phyloP scores from a whole-genome alignment of 2,888 invertebrate genomes.

The Orthosia gothica region DNA sequence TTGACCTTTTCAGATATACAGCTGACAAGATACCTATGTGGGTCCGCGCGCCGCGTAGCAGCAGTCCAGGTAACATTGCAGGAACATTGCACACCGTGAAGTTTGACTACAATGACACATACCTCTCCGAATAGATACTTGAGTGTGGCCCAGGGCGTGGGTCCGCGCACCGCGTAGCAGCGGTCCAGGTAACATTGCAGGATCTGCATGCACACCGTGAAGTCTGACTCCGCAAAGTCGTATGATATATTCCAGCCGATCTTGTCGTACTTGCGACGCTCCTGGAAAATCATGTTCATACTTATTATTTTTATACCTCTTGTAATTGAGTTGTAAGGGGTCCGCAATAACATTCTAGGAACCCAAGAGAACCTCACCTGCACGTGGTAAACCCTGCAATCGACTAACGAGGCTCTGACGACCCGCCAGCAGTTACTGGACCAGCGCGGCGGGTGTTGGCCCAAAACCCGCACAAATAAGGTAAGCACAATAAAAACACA shows the following conservation, averaged over 20 bases:
- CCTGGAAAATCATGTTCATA: constrained; percentile 86
- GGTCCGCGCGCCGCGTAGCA: constrained; percentile 91
- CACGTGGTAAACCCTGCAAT: not conserved
- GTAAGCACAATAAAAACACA: no score
- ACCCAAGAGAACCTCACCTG: not conserved
- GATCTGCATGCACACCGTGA: constrained; percentile 96
- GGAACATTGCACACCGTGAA: constrained; percentile 97
- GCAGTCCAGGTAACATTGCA: constrained; percentile 96
- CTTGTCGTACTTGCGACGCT: constrained; percentile 98
- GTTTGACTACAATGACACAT: constrained; percentile 92
- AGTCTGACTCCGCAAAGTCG: constrained; percentile 98
- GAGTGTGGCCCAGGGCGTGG: constrained; percentile 97
- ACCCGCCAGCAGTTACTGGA: not conserved
- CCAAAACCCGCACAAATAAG: no score
- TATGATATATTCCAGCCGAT: constrained; percentile 98
- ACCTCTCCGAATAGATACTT: constrained; percentile 98
- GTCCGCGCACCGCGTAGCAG: constrained; percentile 90
- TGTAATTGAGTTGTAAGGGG: no score
- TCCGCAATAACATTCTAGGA: not conserved
- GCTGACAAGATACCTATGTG: constrained; percentile 81
- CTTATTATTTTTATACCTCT: no score
- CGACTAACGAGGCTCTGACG: not conserved
- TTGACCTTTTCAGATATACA: no score
- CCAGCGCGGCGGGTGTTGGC: no score
- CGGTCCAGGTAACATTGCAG: constrained; percentile 96